Conservation (phyloP, 1,140 invertebrate genomes). For the Gryon sp. region DNA sequence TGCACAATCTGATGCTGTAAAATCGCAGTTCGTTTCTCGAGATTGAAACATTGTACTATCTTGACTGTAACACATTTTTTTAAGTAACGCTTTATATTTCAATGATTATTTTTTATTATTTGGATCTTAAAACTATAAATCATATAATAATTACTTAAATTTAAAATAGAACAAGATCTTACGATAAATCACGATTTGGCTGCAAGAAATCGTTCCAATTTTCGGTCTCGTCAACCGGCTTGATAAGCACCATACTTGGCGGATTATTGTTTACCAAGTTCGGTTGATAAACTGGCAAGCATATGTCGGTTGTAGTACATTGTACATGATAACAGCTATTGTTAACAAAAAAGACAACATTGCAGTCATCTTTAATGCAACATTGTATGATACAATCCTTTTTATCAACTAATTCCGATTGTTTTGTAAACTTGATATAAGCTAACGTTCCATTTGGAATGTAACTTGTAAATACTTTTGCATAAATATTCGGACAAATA, state of each 20-base stretch:
- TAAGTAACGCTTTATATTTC: no score
- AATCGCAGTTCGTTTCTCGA: constrained; percentile 77
- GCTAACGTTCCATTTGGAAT: constrained; percentile 81
- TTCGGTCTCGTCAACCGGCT: constrained; percentile 81
- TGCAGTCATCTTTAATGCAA: constrained; percentile 84
- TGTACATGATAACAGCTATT: constrained; percentile 87
- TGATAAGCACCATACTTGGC: constrained; percentile 86
- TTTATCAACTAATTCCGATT: constrained; percentile 79
- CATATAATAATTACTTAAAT: constrained; percentile 8
- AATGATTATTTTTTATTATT: no score
- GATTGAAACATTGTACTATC: constrained; percentile 73
- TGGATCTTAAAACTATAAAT: constrained; percentile 14
- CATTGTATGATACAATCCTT: constrained; percentile 86
- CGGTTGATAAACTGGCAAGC: constrained; percentile 82
- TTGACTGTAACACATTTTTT: no score
- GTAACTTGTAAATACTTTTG: constrained; percentile 71
- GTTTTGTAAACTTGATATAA: constrained; percentile 81
- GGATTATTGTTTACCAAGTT: constrained; percentile 82
- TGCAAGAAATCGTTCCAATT: constrained; percentile 81
- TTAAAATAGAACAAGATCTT: constrained; percentile 7
- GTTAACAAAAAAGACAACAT: constrained; percentile 89
- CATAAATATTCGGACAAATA: constrained; percentile 72
- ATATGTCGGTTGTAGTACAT: constrained; percentile 85
- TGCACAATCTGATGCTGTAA: constrained; percentile 79
- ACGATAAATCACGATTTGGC: constrained; percentile 64